Conservation (phyloP, 1,140 invertebrate genomes). For the Tetramorium simillimum region DNA sequence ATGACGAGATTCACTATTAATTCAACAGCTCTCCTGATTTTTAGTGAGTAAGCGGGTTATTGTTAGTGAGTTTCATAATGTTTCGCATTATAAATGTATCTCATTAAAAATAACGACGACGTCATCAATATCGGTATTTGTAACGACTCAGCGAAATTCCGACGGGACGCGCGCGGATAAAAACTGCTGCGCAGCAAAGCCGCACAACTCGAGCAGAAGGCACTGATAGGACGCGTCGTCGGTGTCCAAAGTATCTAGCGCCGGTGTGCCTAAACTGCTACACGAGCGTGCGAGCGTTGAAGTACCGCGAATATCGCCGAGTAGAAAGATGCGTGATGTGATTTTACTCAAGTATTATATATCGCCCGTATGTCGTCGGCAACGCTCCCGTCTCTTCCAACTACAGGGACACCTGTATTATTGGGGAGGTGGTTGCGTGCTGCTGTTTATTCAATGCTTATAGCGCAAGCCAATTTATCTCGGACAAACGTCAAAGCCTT, state of each 20-base stretch:
- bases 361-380: slow-evolving; percentile 10
- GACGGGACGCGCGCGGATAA: not conserved
- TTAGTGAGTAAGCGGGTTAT: not conserved
- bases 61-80: not conserved
- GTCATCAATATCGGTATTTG: slow-evolving; percentile 37
- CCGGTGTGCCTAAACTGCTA: slow-evolving; percentile 18
- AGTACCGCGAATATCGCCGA: not conserved
- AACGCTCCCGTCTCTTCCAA: not conserved
- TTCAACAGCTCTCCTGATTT: not conserved
- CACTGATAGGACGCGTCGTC: slow-evolving; percentile 15
- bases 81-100: not conserved
- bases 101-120: slow-evolving; percentile 42
- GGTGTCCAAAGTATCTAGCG: not conserved
- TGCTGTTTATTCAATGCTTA: slow-evolving; percentile 60
- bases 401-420: not conserved
- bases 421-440: slow-evolving; percentile 26
- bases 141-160: slow-evolving; percentile 32
- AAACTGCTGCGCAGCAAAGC: slow-evolving; percentile 6
- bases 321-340: not conserved
- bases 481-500: slow-evolving; percentile 69
- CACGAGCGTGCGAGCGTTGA: not conserved
- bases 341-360: not conserved
- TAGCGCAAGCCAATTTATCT: slow-evolving; percentile 70
- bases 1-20: not conserved
- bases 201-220: slow-evolving; percentile 35